Percentiles rank a stretch among this genome's conserved stretches.
phyloP scores from a whole-genome alignment of 1,140 invertebrate genomes.

The Trypoxylus dichotomus region DNA sequence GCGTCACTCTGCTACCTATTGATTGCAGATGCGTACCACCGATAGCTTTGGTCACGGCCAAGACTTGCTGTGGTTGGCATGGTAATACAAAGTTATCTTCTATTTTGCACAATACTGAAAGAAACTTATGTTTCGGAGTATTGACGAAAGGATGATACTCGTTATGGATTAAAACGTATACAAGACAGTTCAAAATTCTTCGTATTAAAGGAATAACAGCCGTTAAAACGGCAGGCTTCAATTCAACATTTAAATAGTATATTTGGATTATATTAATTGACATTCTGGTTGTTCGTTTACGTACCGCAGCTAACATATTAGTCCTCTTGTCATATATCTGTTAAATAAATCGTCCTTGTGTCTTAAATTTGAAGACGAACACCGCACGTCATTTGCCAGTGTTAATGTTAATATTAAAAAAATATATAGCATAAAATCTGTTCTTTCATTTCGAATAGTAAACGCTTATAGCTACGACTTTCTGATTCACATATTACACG shows the following conservation, averaged over 20 bases:
- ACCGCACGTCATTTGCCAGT: too few relatives aligned
- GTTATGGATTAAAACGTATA: background rate
- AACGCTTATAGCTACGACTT: too few relatives aligned
- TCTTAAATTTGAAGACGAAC: background rate
- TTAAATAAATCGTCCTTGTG: background rate
- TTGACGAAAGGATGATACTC: too few relatives aligned
- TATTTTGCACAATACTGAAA: background rate
- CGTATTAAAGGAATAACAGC: background rate
- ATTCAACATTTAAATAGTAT: too few relatives aligned
- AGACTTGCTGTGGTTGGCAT: constrained; percentile 39
- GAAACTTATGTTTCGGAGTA: background rate
- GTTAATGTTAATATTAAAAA: too few relatives aligned
- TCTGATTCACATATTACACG: too few relatives aligned
- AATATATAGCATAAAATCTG: too few relatives aligned
- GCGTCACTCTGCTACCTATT: constrained; percentile 43
- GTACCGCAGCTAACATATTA: background rate
- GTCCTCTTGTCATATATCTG: background rate
- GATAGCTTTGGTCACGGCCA: constrained; percentile 40
- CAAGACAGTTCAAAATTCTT: background rate
- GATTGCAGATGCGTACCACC: constrained; percentile 42
- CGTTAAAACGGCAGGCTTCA: background rate
- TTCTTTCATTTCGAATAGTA: too few relatives aligned
- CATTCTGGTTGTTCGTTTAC: too few relatives aligned
- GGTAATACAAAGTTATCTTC: constrained; percentile 29
- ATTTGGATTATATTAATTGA: too few relatives aligned